These are phyloP conservation scores for Apostichopus parvimensis DNA, from an alignment of 35 echinoderm and acorn worm genomes.

Conservation along the genomic window DNA sequence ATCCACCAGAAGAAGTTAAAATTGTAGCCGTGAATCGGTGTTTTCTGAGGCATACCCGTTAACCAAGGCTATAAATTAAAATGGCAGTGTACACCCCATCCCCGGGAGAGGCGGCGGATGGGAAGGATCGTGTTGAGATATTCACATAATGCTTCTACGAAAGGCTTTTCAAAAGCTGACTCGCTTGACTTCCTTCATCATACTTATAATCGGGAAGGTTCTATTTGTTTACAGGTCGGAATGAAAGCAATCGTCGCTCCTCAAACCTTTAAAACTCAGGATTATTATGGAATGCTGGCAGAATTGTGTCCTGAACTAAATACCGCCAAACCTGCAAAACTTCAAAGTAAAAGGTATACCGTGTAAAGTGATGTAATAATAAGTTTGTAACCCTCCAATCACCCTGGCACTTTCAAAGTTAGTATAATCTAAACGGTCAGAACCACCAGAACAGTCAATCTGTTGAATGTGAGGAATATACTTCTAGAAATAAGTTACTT, in stretches of 20 bases:
- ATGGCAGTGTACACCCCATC: too few relatives aligned
- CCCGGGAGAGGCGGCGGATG: too few relatives aligned
- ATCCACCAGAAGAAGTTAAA: too few relatives aligned
- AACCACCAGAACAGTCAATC: background rate
- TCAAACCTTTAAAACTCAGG: slow-evolving; percentile 38
- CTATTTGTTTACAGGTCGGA: slow-evolving; percentile 19
- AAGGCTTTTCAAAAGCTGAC: background rate
- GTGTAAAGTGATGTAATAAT: too few relatives aligned
- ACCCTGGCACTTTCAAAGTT: background rate
- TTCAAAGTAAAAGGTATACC: slow-evolving; percentile 33
- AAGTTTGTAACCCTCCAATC: background rate
- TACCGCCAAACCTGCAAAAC: slow-evolving; percentile 2
- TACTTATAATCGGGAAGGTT: too few relatives aligned
- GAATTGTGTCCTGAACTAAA: slow-evolving; percentile 50
- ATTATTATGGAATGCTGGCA: slow-evolving; percentile 47
- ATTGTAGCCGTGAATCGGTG: too few relatives aligned
- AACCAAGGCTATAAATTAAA: too few relatives aligned
- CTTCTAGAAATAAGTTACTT: too few relatives aligned
- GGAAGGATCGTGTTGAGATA: too few relatives aligned
- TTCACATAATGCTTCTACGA: too few relatives aligned
- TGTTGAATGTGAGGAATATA: too few relatives aligned
- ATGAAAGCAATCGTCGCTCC: slow-evolving; percentile 41
- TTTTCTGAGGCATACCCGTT: background rate
- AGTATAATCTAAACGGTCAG: background rate
- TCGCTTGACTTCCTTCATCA: background rate